phyloP scores from a whole-genome alignment of 2,797 vertebrate species.

The Choloepus didactylus region DNA sequence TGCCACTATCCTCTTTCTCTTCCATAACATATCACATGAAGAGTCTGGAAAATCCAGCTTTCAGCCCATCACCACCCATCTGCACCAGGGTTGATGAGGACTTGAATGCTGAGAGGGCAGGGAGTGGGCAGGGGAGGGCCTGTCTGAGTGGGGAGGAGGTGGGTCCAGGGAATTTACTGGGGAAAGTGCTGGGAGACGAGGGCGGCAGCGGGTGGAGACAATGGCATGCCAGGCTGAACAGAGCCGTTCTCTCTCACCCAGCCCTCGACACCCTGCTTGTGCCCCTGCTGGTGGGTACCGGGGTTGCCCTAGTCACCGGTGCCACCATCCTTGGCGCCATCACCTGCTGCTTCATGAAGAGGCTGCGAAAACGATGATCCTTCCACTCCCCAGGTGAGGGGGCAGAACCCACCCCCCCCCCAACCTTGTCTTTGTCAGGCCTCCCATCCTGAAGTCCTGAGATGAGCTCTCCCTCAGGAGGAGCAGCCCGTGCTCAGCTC shows the following conservation, averaged over 20 bases:
- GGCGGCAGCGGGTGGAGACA: neutral
- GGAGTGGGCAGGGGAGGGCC: neutral
- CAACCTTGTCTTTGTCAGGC: neutral
- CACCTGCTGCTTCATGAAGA: constrained; percentile 95
- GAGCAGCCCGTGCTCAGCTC: neutral
- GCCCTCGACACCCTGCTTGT: constrained; percentile 93
- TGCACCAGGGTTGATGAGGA: neutral
- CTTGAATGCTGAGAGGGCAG: neutral
- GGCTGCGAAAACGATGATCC: constrained; percentile 87
- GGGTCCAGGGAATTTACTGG: neutral
- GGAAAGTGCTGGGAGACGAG: neutral
- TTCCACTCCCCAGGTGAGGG: constrained; percentile 58
- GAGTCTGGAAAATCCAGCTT: neutral
- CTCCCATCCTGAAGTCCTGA: neutral
- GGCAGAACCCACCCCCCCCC: neutral
- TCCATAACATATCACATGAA: neutral
- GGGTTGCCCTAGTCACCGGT: constrained; percentile 92
- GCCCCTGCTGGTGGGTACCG: constrained; percentile 92
- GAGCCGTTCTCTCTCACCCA: constrained; percentile 75
- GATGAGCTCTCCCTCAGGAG: neutral
- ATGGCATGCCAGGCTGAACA: neutral
- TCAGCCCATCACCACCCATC: neutral
- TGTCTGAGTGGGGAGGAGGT: neutral
- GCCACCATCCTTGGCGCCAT: constrained; percentile 91
- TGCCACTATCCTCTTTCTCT: neutral